Conservation (phyloP, 2,888 invertebrate genomes). For the Conistra vaccinii region DNA sequence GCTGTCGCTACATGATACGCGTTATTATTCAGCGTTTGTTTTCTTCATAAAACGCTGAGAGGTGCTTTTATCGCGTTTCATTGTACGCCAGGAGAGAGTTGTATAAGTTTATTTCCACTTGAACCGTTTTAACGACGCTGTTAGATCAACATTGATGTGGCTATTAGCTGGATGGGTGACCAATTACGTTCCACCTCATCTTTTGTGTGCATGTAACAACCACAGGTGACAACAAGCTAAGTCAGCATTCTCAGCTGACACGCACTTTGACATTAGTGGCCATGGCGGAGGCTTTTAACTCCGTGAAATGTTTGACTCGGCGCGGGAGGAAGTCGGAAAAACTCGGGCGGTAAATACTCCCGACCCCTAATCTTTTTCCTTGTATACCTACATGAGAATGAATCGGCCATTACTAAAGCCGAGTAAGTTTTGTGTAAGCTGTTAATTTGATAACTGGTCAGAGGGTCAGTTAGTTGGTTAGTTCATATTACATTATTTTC, state of each 20-base stretch:
- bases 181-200: slow-evolving; percentile 53
- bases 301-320: slow-evolving; percentile 49
- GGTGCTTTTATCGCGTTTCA: slow-evolving; percentile 51
- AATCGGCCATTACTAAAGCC: slow-evolving; percentile 51
- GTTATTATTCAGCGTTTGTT: slow-evolving; percentile 60
- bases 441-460: slow-evolving; percentile 60
- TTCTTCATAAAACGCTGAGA: slow-evolving; percentile 45
- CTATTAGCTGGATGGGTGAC: slow-evolving; percentile 56
- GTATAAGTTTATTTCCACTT: slow-evolving; percentile 56
- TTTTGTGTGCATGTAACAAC: slow-evolving; percentile 50
- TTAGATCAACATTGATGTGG: slow-evolving; percentile 62
- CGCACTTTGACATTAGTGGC: slow-evolving; percentile 37
- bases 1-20: slow-evolving; percentile 53
- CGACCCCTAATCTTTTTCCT: slow-evolving; percentile 56
- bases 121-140: slow-evolving; percentile 53
- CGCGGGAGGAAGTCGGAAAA: slow-evolving; percentile 40
- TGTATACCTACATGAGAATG: slow-evolving; percentile 57
- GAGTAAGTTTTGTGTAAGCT: slow-evolving; percentile 61
- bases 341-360: slow-evolving; percentile 48
- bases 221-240: slow-evolving; percentile 42
- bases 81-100: slow-evolving; percentile 39
- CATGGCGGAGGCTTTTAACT: slow-evolving; percentile 48
- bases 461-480: slow-evolving; percentile 41
- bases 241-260: slow-evolving; percentile 39
- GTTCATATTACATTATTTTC: slow-evolving; percentile 53